Base-by-base conservation (phyloP, 2,113 vertebrate species). In the Camelus bactrianus region DNA sequence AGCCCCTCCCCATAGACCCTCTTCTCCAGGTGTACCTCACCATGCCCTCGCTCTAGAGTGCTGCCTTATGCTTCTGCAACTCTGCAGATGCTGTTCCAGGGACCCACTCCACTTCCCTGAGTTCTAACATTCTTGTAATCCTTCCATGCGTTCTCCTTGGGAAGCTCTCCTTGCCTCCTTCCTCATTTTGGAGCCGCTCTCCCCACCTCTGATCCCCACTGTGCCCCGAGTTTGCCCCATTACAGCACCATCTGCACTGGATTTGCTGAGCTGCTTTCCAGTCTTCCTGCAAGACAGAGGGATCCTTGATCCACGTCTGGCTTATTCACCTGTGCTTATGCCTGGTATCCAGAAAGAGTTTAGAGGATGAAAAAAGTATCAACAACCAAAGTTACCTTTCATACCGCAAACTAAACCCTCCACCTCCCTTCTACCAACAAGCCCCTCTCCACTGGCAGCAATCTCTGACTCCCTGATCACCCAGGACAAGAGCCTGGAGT, bases 361-460 rank as follows among this genome's bases (percentile, higher is more conserved):
- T 80, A 79, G 5, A 73, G 70, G 88, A 48, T 84, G 85, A 95
- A 93, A 76, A 56, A 93, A 73, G 17, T 9, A 67, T 84, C 38
- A 94, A 95, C 86, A 97, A 22, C 72, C 24, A 69, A 93, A 73
- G 32, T 30, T 91, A 38, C 35, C 54, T 82, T 67, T 88, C 35
- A 15, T 26, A 50, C 28, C 54, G 46, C 38, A 70, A 30, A 93
- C 35, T 14, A 52, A 35, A 65, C 38, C 10, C 28, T 73, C 6
- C 35, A 19, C 62, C 77, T 65, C 84, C 16, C 32, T 93, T 24
- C 64, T 28, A 38, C 54, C 70, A 42, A 35, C 8, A 38, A 80
- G 35, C 16, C n/a, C 35, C 11, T 76, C 58, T 86, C 50, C 38
- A 48, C 46, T 64, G 67, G 32, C 50, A 70, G n/a, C 26, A 9